phyloP scores from a whole-genome alignment of 2,113 vertebrate genomes.

The Bothrops jararaca region DNA sequence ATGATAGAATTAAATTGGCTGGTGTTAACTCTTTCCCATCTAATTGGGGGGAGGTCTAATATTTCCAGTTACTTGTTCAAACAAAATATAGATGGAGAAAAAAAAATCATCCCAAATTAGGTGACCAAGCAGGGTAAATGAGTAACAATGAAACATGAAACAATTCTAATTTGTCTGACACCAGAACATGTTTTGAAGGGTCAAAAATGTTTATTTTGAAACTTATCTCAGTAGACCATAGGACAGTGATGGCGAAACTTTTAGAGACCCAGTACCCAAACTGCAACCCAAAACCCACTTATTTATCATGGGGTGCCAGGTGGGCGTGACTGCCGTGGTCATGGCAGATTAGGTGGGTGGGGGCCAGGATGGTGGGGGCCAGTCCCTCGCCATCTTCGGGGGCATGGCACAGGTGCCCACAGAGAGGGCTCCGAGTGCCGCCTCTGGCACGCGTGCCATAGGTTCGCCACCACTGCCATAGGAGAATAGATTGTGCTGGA shows the following conservation, averaged over 20 bases:
- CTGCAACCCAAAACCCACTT: too few species aligned
- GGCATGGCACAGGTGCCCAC: too few species aligned
- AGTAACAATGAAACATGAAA: background rate
- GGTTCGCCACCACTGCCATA: background rate
- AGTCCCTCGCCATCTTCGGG: too few species aligned
- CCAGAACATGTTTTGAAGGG: background rate
- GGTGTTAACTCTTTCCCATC: background rate
- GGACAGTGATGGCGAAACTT: background rate
- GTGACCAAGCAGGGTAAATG: background rate
- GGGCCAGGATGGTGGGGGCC: too few species aligned
- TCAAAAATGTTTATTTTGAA: background rate
- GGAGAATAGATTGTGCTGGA: background rate
- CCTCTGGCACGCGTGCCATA: too few species aligned
- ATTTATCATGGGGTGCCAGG: too few species aligned
- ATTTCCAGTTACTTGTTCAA: background rate
- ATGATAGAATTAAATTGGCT: background rate
- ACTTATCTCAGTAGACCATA: background rate
- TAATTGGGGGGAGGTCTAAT: background rate
- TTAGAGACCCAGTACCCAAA: too few species aligned
- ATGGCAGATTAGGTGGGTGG: too few species aligned
- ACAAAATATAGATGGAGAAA: background rate
- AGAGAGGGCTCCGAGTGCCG: too few species aligned
- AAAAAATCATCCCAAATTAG: background rate
- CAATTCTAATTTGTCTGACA: background rate
- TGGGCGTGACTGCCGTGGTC: too few species aligned